A percentile compares a stretch with the other conserved stretches of the same genome.
Evolutionary conservation across 2,888 invertebrate genomes (phyloP).

Genomic region (Chymomyza fuscimana): DNA sequence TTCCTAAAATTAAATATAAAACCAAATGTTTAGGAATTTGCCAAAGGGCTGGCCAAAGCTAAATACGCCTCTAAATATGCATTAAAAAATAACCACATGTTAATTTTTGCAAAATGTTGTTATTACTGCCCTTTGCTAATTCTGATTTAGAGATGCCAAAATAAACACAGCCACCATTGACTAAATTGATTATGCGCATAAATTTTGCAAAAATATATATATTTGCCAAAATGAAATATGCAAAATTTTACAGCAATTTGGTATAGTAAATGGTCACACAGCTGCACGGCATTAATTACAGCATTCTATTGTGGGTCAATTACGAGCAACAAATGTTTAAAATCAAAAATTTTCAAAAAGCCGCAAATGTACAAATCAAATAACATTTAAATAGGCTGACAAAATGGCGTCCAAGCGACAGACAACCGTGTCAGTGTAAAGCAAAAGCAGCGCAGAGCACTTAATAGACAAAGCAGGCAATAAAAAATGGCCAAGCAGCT

Average conservation of each 20-base stretch:
- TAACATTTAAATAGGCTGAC: slow-evolving; percentile 12
- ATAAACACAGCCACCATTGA: slow-evolving; percentile 2
- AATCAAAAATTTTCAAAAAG: not conserved
- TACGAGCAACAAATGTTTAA: not conserved
- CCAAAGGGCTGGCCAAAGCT: not conserved
- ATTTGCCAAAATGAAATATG: slow-evolving; percentile 29
- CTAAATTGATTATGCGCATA: slow-evolving; percentile 53
- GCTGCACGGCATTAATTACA: not conserved
- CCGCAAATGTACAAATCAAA: slow-evolving; percentile 33
- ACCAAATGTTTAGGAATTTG: no score
- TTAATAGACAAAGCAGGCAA: not conserved
- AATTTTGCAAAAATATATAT: slow-evolving; percentile 34
- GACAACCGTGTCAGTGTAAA: not conserved
- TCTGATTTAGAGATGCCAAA: not conserved
- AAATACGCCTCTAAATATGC: not conserved
- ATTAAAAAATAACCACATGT: not conserved
- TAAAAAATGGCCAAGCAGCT: slow-evolving; percentile 17
- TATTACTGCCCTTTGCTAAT: not conserved
- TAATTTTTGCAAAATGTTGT: not conserved
- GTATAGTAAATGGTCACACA: not conserved
- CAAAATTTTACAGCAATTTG: slow-evolving; percentile 44
- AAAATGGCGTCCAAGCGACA: not conserved
- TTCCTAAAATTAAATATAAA: no score
- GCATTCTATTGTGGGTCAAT: not conserved
- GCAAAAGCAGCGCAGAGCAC: not conserved